Evolutionary conservation across 2,113 vertebrate genomes (phyloP).

Genomic region (Notothenia coriiceps): DNA sequence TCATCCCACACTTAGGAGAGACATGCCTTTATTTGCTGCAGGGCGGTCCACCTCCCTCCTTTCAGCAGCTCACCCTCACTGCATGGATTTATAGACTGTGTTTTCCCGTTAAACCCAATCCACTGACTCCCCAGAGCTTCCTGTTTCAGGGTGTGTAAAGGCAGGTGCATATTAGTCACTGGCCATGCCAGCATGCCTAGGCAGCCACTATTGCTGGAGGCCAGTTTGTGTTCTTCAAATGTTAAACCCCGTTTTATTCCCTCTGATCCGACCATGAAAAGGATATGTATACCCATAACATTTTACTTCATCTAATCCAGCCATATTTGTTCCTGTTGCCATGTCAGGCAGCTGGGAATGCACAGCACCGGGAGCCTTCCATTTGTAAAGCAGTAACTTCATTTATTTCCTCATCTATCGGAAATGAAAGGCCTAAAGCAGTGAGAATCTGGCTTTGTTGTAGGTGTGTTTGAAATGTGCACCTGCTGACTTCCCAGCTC

Average conservation of each 20-base stretch:
- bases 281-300: conserved; percentile 2
- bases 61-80: conserved; percentile 18
- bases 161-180: conserved; percentile 61
- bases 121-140: conserved; percentile 21
- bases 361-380: conserved; percentile 23
- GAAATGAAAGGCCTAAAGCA: conserved; percentile 22
- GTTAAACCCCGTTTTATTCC: conserved; percentile 49
- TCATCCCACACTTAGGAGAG: conserved; percentile 17
- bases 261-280: not conserved
- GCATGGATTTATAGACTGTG: conserved; percentile 41
- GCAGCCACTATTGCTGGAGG: conserved; percentile 24
- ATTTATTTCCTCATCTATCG: conserved; percentile 39
- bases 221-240: conserved; percentile 7
- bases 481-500: conserved; percentile 71
- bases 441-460: not conserved
- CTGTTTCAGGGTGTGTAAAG: conserved; percentile 54
- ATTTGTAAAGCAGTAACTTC: conserved; percentile 43
- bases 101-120: conserved; percentile 19
- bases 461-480: conserved; percentile 48
- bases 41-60: conserved; percentile 58
- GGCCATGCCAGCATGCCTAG: conserved; percentile 34
- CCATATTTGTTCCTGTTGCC: conserved; percentile 52
- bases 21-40: conserved; percentile 69
- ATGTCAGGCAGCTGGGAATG: conserved; percentile 68
- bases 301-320: not conserved